phyloP scores from a whole-genome alignment of 1,140 invertebrate species.

The Sinella curviseta region DNA sequence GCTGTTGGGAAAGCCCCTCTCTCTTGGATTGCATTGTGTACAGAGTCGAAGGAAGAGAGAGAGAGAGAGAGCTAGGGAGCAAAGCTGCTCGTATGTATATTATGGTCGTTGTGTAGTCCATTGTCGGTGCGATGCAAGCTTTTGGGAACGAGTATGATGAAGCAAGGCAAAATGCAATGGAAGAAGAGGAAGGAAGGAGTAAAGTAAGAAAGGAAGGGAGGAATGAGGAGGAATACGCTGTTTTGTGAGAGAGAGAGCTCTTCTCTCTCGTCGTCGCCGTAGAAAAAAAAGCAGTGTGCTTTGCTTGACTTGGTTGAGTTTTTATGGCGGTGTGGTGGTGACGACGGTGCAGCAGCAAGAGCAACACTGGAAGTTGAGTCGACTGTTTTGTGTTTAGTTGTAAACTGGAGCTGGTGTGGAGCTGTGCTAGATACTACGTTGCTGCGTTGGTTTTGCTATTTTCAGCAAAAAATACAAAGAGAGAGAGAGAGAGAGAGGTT shows the following conservation, averaged over 20 bases:
- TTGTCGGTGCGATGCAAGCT: too few relatives aligned
- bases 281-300: too few relatives aligned
- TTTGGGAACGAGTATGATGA: background rate
- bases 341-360: too few relatives aligned
- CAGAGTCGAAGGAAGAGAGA: background rate
- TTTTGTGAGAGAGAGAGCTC: background rate
- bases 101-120: background rate
- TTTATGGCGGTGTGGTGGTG: too few relatives aligned
- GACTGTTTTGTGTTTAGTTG: slow-evolving; percentile 29
- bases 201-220: background rate
- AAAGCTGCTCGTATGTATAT: background rate
- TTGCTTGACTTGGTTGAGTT: too few relatives aligned
- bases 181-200: background rate
- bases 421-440: too few relatives aligned
- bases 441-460: too few relatives aligned
- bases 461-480: too few relatives aligned
- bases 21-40: background rate
- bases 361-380: background rate
- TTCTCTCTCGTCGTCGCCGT: too few relatives aligned
- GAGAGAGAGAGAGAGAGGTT: too few relatives aligned
- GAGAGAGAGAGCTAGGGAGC: background rate
- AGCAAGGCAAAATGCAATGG: background rate
- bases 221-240: background rate
- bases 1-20: too few relatives aligned
- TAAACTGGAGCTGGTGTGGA: slow-evolving; percentile 32